phyloP scores from a whole-genome alignment of 2,113 vertebrate genomes.

The Blennius ocellaris region DNA sequence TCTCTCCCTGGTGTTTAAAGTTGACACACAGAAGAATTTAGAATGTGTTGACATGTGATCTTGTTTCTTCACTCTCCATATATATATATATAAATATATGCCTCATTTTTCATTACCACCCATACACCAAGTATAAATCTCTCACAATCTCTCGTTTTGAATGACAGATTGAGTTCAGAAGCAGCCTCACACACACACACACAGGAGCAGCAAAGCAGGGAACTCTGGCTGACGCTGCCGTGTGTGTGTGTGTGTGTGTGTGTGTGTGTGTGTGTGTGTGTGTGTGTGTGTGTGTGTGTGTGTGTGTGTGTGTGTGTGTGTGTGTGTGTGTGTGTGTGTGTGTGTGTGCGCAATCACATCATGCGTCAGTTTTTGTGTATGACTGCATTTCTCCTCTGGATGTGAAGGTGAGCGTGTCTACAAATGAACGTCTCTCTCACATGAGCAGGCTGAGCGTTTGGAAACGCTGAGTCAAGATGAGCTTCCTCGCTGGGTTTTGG shows the following conservation, averaged over 20 bases:
- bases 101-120: slow-evolving; percentile 1
- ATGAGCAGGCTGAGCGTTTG: slow-evolving; percentile 55
- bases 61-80: slow-evolving; percentile 34
- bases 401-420: slow-evolving; percentile 28
- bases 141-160: slow-evolving; percentile 50
- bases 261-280: slow-evolving; percentile 2
- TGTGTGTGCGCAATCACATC: slow-evolving; percentile 20
- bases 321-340: slow-evolving; percentile 6
- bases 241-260: slow-evolving; percentile 18
- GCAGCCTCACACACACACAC: slow-evolving; percentile 70
- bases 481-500: slow-evolving; percentile 53
- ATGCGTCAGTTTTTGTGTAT: slow-evolving; percentile 32
- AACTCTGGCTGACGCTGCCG: slow-evolving; percentile 66
- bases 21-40: slow-evolving; percentile 40
- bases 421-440: slow-evolving; percentile 38
- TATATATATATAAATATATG: too few relatives aligned
- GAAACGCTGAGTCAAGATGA: slow-evolving; percentile 57
- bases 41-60: slow-evolving; percentile 33
- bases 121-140: slow-evolving; percentile 12
- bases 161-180: slow-evolving; percentile 80
- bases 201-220: slow-evolving; percentile 42
- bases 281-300: slow-evolving; percentile 14
- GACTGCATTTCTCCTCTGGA: slow-evolving; percentile 13
- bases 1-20: slow-evolving; percentile 33
- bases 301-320: slow-evolving; percentile 8